A percentile compares a stretch with the other conserved stretches of the same genome.
These are phyloP conservation scores for Chironomus tepperi DNA, from an alignment of 1,140 invertebrate genomes.

Conservation along the genomic window DNA sequence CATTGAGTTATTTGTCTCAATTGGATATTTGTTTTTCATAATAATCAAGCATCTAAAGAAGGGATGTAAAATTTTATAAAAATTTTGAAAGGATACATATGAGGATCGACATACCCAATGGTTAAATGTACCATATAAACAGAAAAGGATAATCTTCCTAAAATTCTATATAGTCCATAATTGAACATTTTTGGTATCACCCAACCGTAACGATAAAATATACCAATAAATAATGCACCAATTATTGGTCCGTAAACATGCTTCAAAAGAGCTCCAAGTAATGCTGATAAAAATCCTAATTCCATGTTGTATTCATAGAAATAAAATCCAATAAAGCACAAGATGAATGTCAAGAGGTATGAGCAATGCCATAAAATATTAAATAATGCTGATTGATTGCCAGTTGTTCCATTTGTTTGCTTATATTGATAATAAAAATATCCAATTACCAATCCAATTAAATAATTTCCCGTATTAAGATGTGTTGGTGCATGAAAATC, in stretches of 20 bases:
- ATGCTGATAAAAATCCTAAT: neutral
- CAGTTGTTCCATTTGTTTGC: neutral
- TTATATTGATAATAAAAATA: neutral
- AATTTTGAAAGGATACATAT: neutral
- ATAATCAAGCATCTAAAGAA: neutral
- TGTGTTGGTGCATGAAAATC: neutral
- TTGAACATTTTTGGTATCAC: neutral
- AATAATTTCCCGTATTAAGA: neutral
- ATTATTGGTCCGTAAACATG: neutral
- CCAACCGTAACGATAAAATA: neutral
- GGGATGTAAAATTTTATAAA: neutral
- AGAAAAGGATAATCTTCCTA: neutral
- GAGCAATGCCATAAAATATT: neutral
- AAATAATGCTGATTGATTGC: neutral
- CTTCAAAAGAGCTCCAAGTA: neutral
- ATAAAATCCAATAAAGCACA: neutral
- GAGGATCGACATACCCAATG: slow-evolving; percentile 42
- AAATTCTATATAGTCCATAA: neutral
- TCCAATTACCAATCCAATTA: slow-evolving; percentile 4
- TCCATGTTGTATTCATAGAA: slow-evolving; percentile 9
- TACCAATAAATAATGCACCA: neutral
- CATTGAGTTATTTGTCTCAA: slow-evolving; percentile 4
- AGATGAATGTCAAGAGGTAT: neutral
- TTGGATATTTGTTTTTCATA: neutral
- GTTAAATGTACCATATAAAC: slow-evolving; percentile 29